Percentiles rank a stretch among this genome's conserved stretches.
Evolutionary conservation across 2,113 vertebrate genomes (phyloP).

Genomic region (Microtus montanus): DNA sequence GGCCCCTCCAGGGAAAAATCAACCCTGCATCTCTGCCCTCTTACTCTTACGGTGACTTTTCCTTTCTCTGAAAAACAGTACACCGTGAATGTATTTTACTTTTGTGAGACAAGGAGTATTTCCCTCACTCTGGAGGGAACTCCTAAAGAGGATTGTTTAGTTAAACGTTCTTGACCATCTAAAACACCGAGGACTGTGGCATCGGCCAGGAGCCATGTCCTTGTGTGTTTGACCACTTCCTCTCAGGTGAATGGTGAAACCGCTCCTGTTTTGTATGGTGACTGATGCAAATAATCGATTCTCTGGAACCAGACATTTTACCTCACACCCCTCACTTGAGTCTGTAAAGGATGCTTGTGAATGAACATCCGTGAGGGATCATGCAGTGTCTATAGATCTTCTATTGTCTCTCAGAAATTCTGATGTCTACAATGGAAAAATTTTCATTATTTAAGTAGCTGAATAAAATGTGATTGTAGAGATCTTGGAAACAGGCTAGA

Average conservation of each 20-base stretch:
- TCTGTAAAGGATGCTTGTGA: neutral
- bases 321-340: neutral
- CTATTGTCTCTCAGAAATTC: neutral
- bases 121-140: neutral
- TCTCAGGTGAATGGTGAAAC: neutral
- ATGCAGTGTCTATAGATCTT: neutral
- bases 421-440: neutral
- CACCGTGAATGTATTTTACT: neutral
- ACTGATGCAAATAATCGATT: neutral
- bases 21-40: neutral
- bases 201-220: neutral
- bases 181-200: neutral
- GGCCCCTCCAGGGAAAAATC: fast-evolving
- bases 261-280: neutral
- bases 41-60: neutral
- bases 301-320: neutral
- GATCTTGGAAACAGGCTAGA: neutral
- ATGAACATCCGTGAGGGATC: fast-evolving
- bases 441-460: neutral
- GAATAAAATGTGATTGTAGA: neutral
- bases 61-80: neutral
- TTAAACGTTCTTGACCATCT: neutral
- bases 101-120: neutral
- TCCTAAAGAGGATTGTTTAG: neutral
- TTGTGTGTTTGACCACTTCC: neutral